Evolutionary conservation across 2,797 vertebrate species (phyloP).

Genomic region (Phataginus tetradactyla): DNA sequence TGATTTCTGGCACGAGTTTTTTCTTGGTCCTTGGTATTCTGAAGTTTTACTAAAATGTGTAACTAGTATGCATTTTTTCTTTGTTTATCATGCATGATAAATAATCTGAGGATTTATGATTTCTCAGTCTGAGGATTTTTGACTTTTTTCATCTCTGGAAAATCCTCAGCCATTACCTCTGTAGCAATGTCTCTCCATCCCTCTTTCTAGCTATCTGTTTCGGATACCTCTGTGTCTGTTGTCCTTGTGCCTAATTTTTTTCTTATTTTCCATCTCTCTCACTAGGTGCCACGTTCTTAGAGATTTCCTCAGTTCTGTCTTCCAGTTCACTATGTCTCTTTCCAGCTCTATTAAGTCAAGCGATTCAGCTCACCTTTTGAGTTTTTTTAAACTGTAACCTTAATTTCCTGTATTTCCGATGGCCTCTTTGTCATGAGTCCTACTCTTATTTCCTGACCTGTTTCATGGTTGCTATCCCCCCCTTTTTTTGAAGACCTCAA

Average conservation of each 20-base stretch:
- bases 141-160: neutral
- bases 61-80: neutral
- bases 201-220: neutral
- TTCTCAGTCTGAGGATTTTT: neutral
- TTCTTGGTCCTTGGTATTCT: neutral
- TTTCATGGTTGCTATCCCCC: neutral
- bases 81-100: neutral
- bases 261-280: neutral
- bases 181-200: neutral
- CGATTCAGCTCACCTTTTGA: neutral
- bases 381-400: neutral
- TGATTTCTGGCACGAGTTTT: neutral
- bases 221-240: neutral
- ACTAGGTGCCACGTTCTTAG: neutral
- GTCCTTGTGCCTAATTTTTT: neutral
- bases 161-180: neutral
- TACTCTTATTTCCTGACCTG: neutral
- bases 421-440: neutral
- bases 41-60: conserved; percentile 26
- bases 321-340: neutral
- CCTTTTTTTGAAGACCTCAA: neutral
- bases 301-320: neutral
- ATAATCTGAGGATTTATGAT: neutral
- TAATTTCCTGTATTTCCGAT: neutral
- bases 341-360: neutral